phyloP scores from a whole-genome alignment of 2,797 vertebrate genomes.

The Euthynnus affinis region DNA sequence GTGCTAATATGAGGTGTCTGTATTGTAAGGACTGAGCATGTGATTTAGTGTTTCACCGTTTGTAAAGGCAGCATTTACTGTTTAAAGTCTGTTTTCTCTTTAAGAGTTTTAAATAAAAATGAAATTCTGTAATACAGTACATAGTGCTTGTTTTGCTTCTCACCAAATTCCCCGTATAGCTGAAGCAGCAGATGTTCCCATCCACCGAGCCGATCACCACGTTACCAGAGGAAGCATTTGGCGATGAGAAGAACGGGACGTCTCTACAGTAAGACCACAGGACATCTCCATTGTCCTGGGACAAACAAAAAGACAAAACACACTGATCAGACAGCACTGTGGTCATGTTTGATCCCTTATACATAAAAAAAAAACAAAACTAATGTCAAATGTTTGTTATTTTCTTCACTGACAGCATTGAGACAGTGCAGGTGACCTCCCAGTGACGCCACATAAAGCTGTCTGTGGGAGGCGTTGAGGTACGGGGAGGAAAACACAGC shows the following conservation, averaged over 20 bases:
- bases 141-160: constrained; percentile 25
- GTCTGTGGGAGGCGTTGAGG: constrained; percentile 82
- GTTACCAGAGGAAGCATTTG: constrained; percentile 80
- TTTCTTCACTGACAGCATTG: constrained; percentile 86
- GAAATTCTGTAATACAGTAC: background rate
- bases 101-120: too few species aligned
- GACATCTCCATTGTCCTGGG: constrained; percentile 86
- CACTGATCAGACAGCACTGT: background rate
- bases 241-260: constrained; percentile 94
- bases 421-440: constrained; percentile 89
- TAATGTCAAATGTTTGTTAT: background rate
- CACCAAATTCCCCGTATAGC: constrained; percentile 90
- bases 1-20: too few species aligned
- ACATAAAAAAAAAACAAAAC: background rate
- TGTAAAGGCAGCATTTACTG: background rate
- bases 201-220: constrained; percentile 94
- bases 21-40: too few species aligned
- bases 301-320: background rate
- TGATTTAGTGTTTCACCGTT: too few species aligned
- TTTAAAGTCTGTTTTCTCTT: too few species aligned
- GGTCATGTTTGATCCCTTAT: background rate
- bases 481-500: constrained; percentile 94
- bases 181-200: constrained; percentile 89
- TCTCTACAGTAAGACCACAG: constrained; percentile 88
- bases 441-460: constrained; percentile 91